Percentiles rank a stretch among this genome's conserved stretches.
phyloP scores from a whole-genome alignment of 2,113 vertebrate species.

The Setophaga kirtlandii region DNA sequence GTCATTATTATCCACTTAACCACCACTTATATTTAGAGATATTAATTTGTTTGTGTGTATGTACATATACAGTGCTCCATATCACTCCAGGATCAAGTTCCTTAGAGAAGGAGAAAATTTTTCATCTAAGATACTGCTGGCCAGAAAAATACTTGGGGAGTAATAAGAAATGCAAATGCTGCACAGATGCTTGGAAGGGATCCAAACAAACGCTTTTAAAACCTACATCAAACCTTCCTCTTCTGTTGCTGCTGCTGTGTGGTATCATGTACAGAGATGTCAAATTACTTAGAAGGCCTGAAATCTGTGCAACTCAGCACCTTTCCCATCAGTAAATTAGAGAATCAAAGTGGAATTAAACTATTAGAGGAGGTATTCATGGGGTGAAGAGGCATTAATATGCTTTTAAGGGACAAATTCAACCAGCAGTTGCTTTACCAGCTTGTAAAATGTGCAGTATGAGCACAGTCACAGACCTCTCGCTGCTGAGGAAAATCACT shows the following conservation, averaged over 20 bases:
- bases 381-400: background rate
- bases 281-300: slow-evolving; percentile 25
- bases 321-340: slow-evolving; percentile 39
- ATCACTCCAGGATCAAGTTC: slow-evolving; percentile 21
- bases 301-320: slow-evolving; percentile 36
- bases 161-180: background rate
- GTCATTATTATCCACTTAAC: slow-evolving; percentile 42
- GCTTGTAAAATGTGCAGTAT: background rate
- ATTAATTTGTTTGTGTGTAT: background rate
- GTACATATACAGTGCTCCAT: background rate
- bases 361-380: background rate
- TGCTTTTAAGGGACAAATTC: slow-evolving; percentile 12
- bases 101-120: slow-evolving; percentile 28
- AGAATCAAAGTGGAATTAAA: slow-evolving; percentile 41
- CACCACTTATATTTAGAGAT: slow-evolving; percentile 47
- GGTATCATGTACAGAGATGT: slow-evolving; percentile 20
- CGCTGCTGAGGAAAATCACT: background rate
- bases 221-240: slow-evolving; percentile 13
- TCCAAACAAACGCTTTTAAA: slow-evolving; percentile 47
- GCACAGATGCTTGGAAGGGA: slow-evolving; percentile 37
- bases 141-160: background rate
- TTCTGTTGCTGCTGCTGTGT: slow-evolving; percentile 38
- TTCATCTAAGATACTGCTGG: slow-evolving; percentile 7
- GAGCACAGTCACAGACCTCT: background rate
- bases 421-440: background rate